Percentiles rank a stretch among this genome's conserved stretches.
phyloP scores from a whole-genome alignment of 2,113 vertebrate species.

The Theristicus caerulescens region DNA sequence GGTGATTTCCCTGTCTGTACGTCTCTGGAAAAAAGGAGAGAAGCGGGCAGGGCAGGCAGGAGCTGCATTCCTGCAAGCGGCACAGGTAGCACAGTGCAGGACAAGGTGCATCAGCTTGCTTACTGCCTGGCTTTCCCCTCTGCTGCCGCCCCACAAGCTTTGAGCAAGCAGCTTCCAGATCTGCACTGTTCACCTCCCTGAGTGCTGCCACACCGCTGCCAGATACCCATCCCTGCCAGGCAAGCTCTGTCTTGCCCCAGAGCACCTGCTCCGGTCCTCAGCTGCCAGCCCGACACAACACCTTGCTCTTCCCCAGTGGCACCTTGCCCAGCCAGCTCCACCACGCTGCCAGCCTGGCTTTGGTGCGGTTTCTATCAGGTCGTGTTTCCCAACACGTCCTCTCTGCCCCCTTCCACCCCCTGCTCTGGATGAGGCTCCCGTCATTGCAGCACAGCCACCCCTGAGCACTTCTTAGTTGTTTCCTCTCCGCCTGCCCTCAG shows the following conservation, averaged over 20 bases:
- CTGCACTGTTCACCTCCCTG: accelerated
- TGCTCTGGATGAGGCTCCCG: accelerated
- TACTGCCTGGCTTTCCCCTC: not conserved
- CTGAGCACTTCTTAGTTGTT: not conserved
- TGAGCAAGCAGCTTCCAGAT: not conserved
- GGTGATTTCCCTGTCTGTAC: not conserved
- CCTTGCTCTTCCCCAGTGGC: not conserved
- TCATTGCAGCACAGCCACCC: not conserved
- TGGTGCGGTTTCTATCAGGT: not conserved
- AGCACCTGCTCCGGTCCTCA: not conserved
- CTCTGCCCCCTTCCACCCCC: not conserved
- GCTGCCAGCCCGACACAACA: not conserved
- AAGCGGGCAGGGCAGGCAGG: not conserved
- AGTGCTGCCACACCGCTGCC: accelerated
- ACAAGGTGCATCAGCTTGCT: not conserved
- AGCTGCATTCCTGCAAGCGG: not conserved
- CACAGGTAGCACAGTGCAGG: not conserved
- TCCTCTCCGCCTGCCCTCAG: not conserved
- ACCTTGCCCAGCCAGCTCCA: not conserved
- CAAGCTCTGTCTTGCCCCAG: not conserved
- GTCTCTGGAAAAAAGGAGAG: not conserved
- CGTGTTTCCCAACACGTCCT: not conserved
- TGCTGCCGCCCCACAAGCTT: not conserved
- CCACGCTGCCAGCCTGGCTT: not conserved
- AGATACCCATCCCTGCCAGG: not conserved